Evolutionary conservation across 2,113 vertebrate species (phyloP), one percentile per base, ranked within the genome.

Genomic region (Ovibos moschatus): DNA sequence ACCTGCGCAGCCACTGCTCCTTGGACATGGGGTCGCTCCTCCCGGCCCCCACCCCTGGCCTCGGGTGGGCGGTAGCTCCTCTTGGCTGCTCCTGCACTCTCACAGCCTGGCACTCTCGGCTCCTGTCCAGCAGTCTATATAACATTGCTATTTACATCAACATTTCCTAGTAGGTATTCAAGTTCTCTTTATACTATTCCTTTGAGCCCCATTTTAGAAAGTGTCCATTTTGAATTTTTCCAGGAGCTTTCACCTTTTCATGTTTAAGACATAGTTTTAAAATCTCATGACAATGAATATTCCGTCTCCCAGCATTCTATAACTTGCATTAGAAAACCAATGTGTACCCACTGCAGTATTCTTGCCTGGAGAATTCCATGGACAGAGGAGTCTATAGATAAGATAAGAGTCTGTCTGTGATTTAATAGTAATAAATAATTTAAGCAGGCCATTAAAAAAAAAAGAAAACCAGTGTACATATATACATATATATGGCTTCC

Each of bases 41-140:
- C 55, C 9, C 0, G 23, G 55, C 23, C 1, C 0, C 55, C 0
- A 0, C 55, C 23, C 55, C 55, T 57, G 55, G 53, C 55, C 55
- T 25, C 23, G 25, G 23, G 23, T 3, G 3, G 55, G 55, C 0
- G 7, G 23, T 25, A 57, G 55, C 23, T 57, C 23, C 23, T 25
- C 55, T 25, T 11, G 55, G 55, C 55, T 57, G 55, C 55, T 57
- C 55, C 55, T 57, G 55, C 23, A 25, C 8, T 57, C 8, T 25
- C 1, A 1, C 55, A 25, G 55, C 55, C 55, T 57, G 55, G 55
- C 3, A 11, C 23, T 25, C 55, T 10, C 3, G 0, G 14, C 1
- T 33, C 3, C 9, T 36, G 9, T 28, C 27, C 8, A 23, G 74
- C n/a, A 25, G 43, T 7, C 15, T 53, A 28, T 23, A 6, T 7